Base-by-base conservation (phyloP, 30 jellyfish, hydroid and myxozoan species). In the Aurelia coerulea region DNA sequence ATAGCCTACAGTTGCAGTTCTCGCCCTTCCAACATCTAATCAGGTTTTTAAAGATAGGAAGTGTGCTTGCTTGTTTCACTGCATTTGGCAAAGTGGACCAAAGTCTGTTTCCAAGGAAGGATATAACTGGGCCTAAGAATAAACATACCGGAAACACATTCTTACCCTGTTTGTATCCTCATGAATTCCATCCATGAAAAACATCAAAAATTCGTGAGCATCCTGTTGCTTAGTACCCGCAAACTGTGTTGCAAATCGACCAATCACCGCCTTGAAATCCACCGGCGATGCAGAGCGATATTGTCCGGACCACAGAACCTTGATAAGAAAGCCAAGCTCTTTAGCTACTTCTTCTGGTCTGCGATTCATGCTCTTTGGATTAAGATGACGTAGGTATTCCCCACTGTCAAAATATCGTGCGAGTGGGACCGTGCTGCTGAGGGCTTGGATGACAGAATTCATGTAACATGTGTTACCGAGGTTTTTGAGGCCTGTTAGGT, bases 391-490 rank as follows among this genome's bases (percentile, higher is more conserved):
- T 56, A 79, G 85, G 71, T 79, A 88, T 62, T 34, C 42, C 34
- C 99, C 97, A 32, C 69, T 37, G 73, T 33, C 49, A 52, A 94
- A 89, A 73, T 94, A 94, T 13, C 32, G 15, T 9, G 96, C 95
- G 23, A 94, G 77, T 34, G 99, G 96, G 74, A 54, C 62, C 14
- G 99, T 88, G 74, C 72, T 81, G 42, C 97, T 73, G 6, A 94
- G 78, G 34, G 97, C 83, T 73, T 94, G 98, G 66, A 93, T 69
- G 41, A 93, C 97, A 2, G 98, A 77, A 75, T 93, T 93, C 98
- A 93, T 93, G 90, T 93, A 93, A 65, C 98, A 93, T 39, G 98
- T 88, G 91, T 93, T 93, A 62, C 98, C 98, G 29, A 93, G 96
- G 91, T 93, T 93, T 71, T 93, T 88, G 84, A 93, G 76, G 17